These are phyloP conservation scores for Steinernema feltiae DNA, from an alignment of 1,140 invertebrate genomes.

Conservation along the genomic window DNA sequence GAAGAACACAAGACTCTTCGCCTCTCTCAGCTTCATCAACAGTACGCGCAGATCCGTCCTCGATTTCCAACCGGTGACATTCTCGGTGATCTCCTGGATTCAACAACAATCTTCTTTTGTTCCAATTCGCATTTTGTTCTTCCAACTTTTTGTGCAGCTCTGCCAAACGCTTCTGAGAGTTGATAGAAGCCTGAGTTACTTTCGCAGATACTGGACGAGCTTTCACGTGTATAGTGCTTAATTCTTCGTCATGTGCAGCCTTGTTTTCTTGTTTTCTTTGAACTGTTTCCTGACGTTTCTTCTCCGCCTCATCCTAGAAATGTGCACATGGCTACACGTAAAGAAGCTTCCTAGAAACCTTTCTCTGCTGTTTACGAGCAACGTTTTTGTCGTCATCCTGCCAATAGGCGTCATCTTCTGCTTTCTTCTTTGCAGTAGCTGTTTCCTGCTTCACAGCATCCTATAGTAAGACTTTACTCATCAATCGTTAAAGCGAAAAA, in stretches of 20 bases:
- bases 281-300: slow-evolving; percentile 75
- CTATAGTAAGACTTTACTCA: no score
- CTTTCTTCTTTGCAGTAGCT: slow-evolving; percentile 65
- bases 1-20: slow-evolving; percentile 82
- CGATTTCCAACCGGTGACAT: slow-evolving; percentile 75
- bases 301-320: slow-evolving; percentile 80
- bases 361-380: slow-evolving; percentile 79
- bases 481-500: no score
- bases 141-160: slow-evolving; percentile 25
- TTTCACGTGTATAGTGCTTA: slow-evolving; percentile 63
- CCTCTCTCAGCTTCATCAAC: slow-evolving; percentile 79
- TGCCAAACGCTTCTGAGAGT: slow-evolving; percentile 26
- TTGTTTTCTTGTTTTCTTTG: slow-evolving; percentile 80
- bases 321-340: slow-evolving; percentile 19
- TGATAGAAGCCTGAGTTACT: slow-evolving; percentile 66
- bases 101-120: slow-evolving; percentile 60
- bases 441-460: slow-evolving; percentile 69
- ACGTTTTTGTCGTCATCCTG: slow-evolving; percentile 84
- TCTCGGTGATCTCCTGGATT: slow-evolving; percentile 64
- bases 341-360: slow-evolving; percentile 62
- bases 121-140: slow-evolving; percentile 37
- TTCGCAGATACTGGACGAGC: slow-evolving; percentile 68
- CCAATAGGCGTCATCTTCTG: slow-evolving; percentile 81
- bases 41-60: slow-evolving; percentile 77
- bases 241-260: slow-evolving; percentile 78